A percentile compares a stretch with the other conserved stretches of the same genome.
These are phyloP conservation scores for Trichomalopsis sarcophagae DNA, from an alignment of 1,140 invertebrate genomes.

Conservation along the genomic window DNA sequence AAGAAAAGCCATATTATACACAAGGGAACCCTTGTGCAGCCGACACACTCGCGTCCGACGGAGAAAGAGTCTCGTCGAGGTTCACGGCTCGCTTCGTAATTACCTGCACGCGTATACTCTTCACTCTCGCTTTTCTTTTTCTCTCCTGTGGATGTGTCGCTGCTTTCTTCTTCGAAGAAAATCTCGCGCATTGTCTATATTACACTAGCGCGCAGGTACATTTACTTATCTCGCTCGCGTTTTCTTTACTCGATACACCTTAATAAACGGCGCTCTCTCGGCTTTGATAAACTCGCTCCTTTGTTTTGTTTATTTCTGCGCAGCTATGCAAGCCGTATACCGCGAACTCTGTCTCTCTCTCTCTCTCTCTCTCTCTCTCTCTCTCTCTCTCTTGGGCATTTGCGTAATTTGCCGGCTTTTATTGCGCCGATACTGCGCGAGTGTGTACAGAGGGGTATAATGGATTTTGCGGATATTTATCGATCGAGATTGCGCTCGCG, in stretches of 20 bases:
- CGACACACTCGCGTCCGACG: too few relatives aligned
- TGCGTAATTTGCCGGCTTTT: not conserved
- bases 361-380: not conserved
- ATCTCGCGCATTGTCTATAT: not conserved
- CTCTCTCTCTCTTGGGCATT: not conserved
- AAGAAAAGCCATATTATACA: not conserved
- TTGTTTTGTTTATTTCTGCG: too few relatives aligned
- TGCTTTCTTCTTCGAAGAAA: not conserved
- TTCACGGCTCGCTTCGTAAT: slow-evolving; percentile 1
- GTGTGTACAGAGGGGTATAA: not conserved
- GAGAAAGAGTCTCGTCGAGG: not conserved
- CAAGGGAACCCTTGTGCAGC: not conserved
- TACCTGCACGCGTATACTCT: slow-evolving; percentile 14
- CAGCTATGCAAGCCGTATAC: too few relatives aligned
- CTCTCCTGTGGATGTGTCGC: not conserved
- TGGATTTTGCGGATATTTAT: not conserved
- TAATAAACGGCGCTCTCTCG: not conserved
- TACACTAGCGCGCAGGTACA: not conserved
- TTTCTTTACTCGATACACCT: not conserved
- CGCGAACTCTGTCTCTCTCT: not conserved
- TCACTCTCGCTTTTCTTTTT: slow-evolving; percentile 20
- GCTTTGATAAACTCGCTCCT: not conserved
- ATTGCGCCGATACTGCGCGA: not conserved
- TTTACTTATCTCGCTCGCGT: not conserved
- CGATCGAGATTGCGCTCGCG: not conserved